Percentiles rank a stretch among this genome's conserved stretches.
Conservation (phyloP, 2,113 vertebrate genomes). For the Naja naja region DNA sequence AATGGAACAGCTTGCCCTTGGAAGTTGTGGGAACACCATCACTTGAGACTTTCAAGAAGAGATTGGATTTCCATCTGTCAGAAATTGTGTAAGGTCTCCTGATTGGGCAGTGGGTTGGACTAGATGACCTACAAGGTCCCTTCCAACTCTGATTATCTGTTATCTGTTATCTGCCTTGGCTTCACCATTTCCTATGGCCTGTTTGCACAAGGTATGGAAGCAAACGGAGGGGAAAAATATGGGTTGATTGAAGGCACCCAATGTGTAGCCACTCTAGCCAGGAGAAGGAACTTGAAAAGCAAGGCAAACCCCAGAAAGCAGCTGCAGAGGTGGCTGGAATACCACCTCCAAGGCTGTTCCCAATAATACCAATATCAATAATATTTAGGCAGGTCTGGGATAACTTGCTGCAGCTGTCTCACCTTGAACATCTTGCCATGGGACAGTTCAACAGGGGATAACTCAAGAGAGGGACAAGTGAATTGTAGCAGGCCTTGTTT, state of each 20-base stretch:
- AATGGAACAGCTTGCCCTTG: too few species aligned
- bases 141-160: too few species aligned
- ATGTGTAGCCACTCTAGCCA: neutral
- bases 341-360: neutral
- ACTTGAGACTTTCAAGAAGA: too few species aligned
- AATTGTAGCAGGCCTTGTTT: neutral
- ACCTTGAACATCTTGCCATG: neutral
- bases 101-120: too few species aligned
- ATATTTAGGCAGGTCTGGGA: neutral
- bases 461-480: neutral
- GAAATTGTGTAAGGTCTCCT: too few species aligned
- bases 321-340: neutral
- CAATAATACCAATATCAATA: neutral
- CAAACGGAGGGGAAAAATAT: neutral
- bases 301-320: neutral
- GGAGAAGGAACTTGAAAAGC: neutral
- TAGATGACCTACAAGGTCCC: too few species aligned
- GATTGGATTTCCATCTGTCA: too few species aligned
- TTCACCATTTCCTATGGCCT: neutral
- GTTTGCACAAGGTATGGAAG: neutral
- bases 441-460: neutral
- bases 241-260: neutral
- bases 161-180: neutral
- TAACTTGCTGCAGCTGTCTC: fast-evolving
- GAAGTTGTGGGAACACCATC: too few species aligned